Evolutionary conservation across 2,888 invertebrate genomes (phyloP).

Genomic region (Drosophila multiciliata): DNA sequence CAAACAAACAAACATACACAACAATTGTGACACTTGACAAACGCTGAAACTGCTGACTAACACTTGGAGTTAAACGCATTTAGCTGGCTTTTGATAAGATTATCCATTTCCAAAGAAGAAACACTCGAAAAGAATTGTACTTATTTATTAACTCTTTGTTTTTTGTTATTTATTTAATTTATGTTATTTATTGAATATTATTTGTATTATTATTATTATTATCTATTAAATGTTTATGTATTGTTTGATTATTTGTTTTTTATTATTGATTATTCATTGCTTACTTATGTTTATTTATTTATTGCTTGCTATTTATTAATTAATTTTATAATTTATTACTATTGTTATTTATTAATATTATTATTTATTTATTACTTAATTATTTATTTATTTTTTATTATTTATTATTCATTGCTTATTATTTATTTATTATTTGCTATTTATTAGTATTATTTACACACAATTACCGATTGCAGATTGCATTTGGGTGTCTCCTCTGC

Average conservation of each 20-base stretch:
- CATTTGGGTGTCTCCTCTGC: neutral
- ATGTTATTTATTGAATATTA: too few relatives aligned
- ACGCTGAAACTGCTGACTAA: neutral
- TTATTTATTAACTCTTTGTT: neutral
- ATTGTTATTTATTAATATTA: too few relatives aligned
- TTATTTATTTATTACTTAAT: too few relatives aligned
- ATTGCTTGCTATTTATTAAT: neutral
- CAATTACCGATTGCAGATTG: slow-evolving; percentile 44
- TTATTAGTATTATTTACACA: neutral
- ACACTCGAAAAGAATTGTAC: neutral
- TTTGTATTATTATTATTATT: too few relatives aligned
- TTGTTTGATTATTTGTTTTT: too few relatives aligned
- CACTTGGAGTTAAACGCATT: neutral
- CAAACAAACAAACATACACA: slow-evolving; percentile 36
- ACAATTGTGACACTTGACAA: slow-evolving; percentile 28
- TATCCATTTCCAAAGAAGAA: neutral
- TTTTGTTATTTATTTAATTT: neutral
- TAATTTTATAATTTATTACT: too few relatives aligned
- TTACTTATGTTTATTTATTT: neutral
- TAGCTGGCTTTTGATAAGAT: slow-evolving; percentile 39
- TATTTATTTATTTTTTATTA: neutral
- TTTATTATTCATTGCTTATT: too few relatives aligned
- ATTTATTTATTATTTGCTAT: neutral
- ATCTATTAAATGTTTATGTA: too few relatives aligned
- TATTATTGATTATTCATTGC: neutral